Evolutionary conservation across 2,888 invertebrate species (phyloP), one percentile per base, ranked within the genome.

Genomic region (Chrysolina haemoptera): DNA sequence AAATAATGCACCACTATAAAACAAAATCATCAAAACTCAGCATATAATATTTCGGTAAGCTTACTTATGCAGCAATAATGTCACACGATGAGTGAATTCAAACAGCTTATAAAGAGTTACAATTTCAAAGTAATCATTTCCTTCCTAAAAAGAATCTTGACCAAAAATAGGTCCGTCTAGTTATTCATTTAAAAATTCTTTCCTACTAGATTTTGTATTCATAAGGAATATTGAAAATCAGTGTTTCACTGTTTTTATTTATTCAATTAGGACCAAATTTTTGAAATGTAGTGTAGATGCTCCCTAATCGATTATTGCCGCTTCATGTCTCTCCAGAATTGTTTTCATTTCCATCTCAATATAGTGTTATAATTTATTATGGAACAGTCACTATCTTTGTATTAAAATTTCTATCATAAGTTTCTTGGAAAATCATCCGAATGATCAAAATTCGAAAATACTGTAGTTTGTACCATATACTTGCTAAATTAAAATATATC

Each of bases 201-300:
- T 77, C 69, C 66, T 78, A 77, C 68, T 68, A 74, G 65, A 73
- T 66, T 77, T 78, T 80, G 75, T 79, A 79, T 75, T 79, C 64
- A 70, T 53, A 35, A 68, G 16, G 62, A 71, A 59, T 65, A 65
- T 73, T 77, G 67, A 79, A 75, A 62, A 79, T 79, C 77, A 76
- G 78, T 79, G 76, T 79, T 71, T 76, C 75, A 77, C 76, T 77
- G 70, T 79, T 68, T 77, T 78, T 46, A 73, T 81, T 79, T 72
- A 79, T 76, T 80, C 76, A 62, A 76, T 80, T 81, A 81, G 78
- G 80, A 81, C 81, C 81, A 81, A 81, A 69, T 79, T 78, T 70
- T 72, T 53, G 40, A 68, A 20, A 50, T 70, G 63, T 73, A 75
- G 55, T 71, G 68, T 78, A 74, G 77, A 74, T 66, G 68, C 76